phyloP scores from a whole-genome alignment of 2,888 invertebrate genomes.

The Pristionchus exspectatus region DNA sequence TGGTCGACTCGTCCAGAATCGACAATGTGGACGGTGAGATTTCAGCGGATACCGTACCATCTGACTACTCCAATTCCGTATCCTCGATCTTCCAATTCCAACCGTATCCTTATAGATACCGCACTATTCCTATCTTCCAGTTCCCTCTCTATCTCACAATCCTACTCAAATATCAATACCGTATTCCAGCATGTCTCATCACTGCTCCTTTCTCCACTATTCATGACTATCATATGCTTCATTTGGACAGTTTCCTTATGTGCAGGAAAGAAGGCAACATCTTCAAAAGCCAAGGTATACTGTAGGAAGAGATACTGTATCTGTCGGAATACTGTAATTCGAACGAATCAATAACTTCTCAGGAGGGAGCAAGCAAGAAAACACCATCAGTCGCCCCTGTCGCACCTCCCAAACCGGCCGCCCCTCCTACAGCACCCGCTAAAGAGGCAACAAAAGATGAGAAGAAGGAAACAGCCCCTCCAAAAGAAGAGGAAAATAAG shows the following conservation, averaged over 20 bases:
- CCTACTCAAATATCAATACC: neutral
- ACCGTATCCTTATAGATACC: too few relatives aligned
- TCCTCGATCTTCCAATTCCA: neutral
- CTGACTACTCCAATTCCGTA: neutral
- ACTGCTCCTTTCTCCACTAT: conserved; percentile 1
- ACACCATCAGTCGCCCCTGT: neutral
- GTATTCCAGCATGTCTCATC: neutral
- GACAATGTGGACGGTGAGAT: neutral
- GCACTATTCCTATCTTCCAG: neutral
- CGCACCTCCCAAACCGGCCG: neutral
- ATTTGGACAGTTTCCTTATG: neutral
- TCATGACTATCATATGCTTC: neutral
- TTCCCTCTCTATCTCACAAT: too few relatives aligned
- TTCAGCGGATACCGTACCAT: neutral
- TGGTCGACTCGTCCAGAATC: neutral
- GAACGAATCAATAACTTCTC: neutral
- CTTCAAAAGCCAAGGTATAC: neutral
- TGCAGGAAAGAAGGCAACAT: neutral
- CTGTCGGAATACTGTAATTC: neutral
- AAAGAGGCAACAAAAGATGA: neutral
- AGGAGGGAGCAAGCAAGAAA: neutral
- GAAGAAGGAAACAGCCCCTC: conserved; percentile 12
- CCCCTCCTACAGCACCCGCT: neutral
- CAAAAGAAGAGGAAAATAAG: conserved; percentile 19
- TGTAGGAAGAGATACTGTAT: neutral